These are phyloP conservation scores for Drosophila ezoana DNA, from an alignment of 2,888 invertebrate genomes.

Conservation along the genomic window DNA sequence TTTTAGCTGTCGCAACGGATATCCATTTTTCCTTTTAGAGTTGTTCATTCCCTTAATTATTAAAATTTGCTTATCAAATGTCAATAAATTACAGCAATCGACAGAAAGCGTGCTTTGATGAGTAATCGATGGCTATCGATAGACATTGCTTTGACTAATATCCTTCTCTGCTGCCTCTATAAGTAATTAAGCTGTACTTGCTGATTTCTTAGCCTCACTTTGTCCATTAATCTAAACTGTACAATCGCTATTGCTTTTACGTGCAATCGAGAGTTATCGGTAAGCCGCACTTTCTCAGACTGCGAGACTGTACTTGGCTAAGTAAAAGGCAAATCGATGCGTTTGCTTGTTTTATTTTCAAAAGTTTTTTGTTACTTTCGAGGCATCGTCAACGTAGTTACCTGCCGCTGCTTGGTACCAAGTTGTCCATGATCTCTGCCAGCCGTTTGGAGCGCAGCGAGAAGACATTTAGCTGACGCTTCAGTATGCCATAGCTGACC, in stretches of 20 bases:
- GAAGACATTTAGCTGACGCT: slow-evolving; percentile 33
- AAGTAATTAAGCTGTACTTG: too few species aligned
- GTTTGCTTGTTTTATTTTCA: background rate
- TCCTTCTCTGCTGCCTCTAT: too few species aligned
- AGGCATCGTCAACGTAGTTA: background rate
- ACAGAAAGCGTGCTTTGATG: too few species aligned
- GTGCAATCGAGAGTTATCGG: slow-evolving; percentile 9
- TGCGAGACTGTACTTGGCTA: background rate
- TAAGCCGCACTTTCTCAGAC: background rate
- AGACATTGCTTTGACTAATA: too few species aligned
- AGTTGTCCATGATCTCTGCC: slow-evolving; percentile 25
- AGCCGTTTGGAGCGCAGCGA: slow-evolving; percentile 43
- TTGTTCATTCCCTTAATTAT: too few species aligned
- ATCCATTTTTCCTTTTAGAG: too few species aligned
- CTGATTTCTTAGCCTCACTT: too few species aligned
- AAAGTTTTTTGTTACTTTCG: background rate
- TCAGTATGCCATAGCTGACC: slow-evolving; percentile 57
- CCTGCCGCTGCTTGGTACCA: slow-evolving; percentile 6
- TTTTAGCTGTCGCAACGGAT: background rate
- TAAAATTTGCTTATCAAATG: too few species aligned
- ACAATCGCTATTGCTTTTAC: too few species aligned
- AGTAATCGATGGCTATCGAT: slow-evolving; percentile 2
- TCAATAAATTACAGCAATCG: background rate
- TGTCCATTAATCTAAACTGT: too few species aligned
- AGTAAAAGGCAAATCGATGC: background rate